Conservation (phyloP, 2,888 invertebrate species). For the Pasiphila rectangulata region DNA sequence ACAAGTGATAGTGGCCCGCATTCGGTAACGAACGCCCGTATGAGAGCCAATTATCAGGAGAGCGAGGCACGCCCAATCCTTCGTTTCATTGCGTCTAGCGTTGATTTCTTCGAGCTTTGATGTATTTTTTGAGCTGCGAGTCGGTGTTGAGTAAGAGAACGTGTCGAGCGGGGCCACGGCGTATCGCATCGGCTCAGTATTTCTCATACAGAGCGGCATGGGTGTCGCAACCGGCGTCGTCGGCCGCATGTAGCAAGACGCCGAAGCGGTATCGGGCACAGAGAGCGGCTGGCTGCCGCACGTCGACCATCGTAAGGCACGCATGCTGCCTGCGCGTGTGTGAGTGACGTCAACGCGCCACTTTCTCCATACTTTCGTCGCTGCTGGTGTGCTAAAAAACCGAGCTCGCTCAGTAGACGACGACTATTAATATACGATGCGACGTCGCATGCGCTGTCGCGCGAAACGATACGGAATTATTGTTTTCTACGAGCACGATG, state of each 20-base stretch:
- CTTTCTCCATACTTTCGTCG: constrained; percentile 81
- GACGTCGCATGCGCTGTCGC: constrained; percentile 68
- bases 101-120: constrained; percentile 31
- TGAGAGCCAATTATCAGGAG: constrained; percentile 55
- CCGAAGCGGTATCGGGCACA: constrained; percentile 53
- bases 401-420: constrained; percentile 66
- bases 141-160: constrained; percentile 72
- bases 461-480: constrained; percentile 68
- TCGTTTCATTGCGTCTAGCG: constrained; percentile 37
- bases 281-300: constrained; percentile 48
- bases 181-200: constrained; percentile 64
- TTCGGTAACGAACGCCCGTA: constrained; percentile 59
- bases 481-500: constrained; percentile 52
- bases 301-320: constrained; percentile 36
- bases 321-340: constrained; percentile 68
- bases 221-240: constrained; percentile 55
- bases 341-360: constrained; percentile 78
- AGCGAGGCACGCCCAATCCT: constrained; percentile 51
- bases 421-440: constrained; percentile 72
- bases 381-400: constrained; percentile 76
- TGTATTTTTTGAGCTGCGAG: constrained; percentile 43
- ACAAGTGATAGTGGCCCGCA: constrained; percentile 58
- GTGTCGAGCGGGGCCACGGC: constrained; percentile 71
- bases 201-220: constrained; percentile 63
- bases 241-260: constrained; percentile 61